Evolutionary conservation across 2,888 invertebrate species (phyloP).

Genomic region (Sphaerophoria rueppellii): DNA sequence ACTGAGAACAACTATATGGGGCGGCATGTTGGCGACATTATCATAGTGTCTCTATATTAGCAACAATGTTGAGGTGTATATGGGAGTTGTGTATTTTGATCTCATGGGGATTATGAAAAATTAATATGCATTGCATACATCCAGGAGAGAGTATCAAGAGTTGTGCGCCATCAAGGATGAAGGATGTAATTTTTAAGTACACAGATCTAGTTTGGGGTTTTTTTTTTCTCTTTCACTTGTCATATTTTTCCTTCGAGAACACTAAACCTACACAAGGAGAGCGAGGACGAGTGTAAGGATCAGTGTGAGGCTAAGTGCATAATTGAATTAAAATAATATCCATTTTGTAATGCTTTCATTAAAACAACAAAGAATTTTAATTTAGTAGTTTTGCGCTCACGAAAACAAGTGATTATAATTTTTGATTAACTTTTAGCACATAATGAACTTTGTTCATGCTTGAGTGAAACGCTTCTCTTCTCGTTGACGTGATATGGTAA

Average conservation of each 20-base stretch:
- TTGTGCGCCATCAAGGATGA: slow-evolving; percentile 54
- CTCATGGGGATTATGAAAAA: slow-evolving; percentile 68
- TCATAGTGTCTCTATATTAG: slow-evolving; percentile 49
- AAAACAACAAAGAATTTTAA: neutral
- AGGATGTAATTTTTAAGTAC: slow-evolving; percentile 65
- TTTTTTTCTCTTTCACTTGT: neutral
- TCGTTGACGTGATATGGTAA: neutral
- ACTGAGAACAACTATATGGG: slow-evolving; percentile 20
- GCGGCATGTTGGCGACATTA: slow-evolving; percentile 31
- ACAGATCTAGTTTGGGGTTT: slow-evolving; percentile 19
- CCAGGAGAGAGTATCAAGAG: slow-evolving; percentile 35
- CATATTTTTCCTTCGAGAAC: neutral
- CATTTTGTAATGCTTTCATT: slow-evolving; percentile 15
- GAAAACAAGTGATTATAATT: neutral
- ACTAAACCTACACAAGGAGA: slow-evolving; percentile 17
- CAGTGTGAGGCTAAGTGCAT: slow-evolving; percentile 55
- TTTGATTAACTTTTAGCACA: slow-evolving; percentile 4
- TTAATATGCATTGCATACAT: slow-evolving; percentile 63
- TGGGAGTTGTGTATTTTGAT: slow-evolving; percentile 30
- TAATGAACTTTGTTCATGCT: neutral
- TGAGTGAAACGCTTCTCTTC: neutral
- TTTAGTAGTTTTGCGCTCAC: neutral
- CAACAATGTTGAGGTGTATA: neutral
- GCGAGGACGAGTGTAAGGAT: neutral
- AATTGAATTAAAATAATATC: slow-evolving; percentile 62